Conservation (phyloP, 2,113 vertebrate genomes). For the Amphiprion percula region DNA sequence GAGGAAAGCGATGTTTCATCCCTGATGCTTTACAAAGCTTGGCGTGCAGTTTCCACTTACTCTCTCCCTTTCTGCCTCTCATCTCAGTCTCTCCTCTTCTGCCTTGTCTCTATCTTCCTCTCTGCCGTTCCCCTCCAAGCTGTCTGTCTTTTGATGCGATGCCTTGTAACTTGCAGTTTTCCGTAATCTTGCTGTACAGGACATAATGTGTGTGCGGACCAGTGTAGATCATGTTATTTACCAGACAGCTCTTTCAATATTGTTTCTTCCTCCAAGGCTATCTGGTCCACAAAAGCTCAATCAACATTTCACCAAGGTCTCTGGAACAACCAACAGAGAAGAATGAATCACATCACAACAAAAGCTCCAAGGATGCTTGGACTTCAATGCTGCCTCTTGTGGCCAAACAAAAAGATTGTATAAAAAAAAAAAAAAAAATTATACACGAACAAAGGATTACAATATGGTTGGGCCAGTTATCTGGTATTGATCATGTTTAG, state of each 20-base stretch:
- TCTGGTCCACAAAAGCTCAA: conserved; percentile 54
- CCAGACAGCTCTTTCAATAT: conserved; percentile 33
- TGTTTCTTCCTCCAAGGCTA: conserved; percentile 49
- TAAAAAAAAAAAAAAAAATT: not conserved
- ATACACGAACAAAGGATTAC: conserved; percentile 13
- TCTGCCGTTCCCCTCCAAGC: conserved; percentile 27
- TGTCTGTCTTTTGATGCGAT: conserved; percentile 24
- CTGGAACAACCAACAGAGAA: conserved; percentile 36
- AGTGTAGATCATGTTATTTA: conserved; percentile 46
- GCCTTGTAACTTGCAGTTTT: conserved; percentile 51
- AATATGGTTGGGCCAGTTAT: not conserved
- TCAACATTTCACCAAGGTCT: conserved; percentile 74
- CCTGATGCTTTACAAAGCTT: conserved; percentile 72
- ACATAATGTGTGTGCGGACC: conserved; percentile 23
- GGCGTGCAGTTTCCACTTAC: conserved; percentile 59
- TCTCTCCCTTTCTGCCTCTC: conserved; percentile 35
- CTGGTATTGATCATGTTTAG: conserved; percentile 10
- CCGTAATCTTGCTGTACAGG: conserved; percentile 36
- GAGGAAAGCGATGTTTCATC: conserved; percentile 77
- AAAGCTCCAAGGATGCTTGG: conserved; percentile 49
- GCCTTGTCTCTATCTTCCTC: conserved; percentile 28
- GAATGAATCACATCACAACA: conserved; percentile 49
- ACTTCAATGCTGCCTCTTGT: conserved; percentile 16
- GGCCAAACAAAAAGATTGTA: conserved; percentile 8
- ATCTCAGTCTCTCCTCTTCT: conserved; percentile 12